A percentile compares a stretch with the other conserved stretches of the same genome.
Evolutionary conservation across 2,113 vertebrate species (phyloP).

Genomic region (Brachirus orientalis): DNA sequence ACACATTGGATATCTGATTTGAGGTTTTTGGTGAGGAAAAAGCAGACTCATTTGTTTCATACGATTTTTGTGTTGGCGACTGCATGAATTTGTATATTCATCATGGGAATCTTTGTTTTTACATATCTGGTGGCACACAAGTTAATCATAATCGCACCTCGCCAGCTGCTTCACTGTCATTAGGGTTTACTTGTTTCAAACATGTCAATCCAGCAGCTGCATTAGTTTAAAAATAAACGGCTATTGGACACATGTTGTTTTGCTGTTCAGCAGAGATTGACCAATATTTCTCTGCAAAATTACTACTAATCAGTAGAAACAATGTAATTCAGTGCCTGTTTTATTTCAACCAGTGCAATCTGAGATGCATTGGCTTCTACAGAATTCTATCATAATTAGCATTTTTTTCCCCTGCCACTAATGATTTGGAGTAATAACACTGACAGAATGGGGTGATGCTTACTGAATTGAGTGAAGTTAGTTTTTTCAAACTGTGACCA

Average conservation of each 20-base stretch:
- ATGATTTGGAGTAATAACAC: conserved; percentile 38
- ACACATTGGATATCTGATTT: conserved; percentile 28
- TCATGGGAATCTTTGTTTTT: conserved; percentile 13
- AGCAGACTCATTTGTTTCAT: conserved; percentile 43
- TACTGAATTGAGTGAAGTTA: conserved; percentile 24
- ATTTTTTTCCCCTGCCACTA: conserved; percentile 31
- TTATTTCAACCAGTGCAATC: conserved; percentile 38
- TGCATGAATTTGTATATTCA: background rate
- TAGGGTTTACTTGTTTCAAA: conserved; percentile 44
- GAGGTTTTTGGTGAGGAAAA: conserved; percentile 50
- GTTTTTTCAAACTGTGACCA: too few species aligned
- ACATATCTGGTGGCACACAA: conserved; percentile 20
- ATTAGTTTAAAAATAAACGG: conserved; percentile 57
- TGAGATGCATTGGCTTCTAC: conserved; percentile 23
- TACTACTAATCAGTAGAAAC: conserved; percentile 24
- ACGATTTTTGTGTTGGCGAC: conserved; percentile 36
- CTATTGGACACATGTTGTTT: conserved; percentile 65
- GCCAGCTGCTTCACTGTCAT: conserved; percentile 56
- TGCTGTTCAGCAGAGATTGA: conserved; percentile 44
- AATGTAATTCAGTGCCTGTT: conserved; percentile 24
- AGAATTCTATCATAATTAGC: conserved; percentile 46
- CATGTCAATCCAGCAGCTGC: conserved; percentile 34
- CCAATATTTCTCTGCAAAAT: conserved; percentile 48
- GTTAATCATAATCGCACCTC: conserved; percentile 47
- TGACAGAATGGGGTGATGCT: conserved; percentile 40